Evolutionary conservation across 2,888 invertebrate genomes (phyloP), one percentile per base, ranked within the genome.

Genomic region (Sepioteuthis lessoniana): DNA sequence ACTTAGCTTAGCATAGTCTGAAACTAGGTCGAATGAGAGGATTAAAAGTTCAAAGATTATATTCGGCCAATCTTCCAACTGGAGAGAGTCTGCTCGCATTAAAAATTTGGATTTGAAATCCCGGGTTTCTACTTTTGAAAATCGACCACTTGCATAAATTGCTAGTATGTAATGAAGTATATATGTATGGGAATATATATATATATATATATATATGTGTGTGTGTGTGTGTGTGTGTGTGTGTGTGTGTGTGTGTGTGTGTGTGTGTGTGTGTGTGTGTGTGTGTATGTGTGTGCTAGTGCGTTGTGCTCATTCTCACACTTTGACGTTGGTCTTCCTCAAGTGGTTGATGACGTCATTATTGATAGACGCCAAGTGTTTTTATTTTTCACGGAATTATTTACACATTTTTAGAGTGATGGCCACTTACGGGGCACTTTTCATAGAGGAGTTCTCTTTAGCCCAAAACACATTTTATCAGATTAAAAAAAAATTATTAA

Each of bases 261-360:
- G 13, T 92, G 46, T 92, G 46, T 92, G 46, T 92, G 46, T 42
- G 10, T 92, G 46, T 46, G 28, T 92, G 46, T 92, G 31, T 46
- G 46, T 92, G 31, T 94, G 42, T 94, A 42, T 76, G 31, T 94
- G 60, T 91, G 37, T 94, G 37, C 55, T 21, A 90, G 46, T 90
- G 37, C n/a, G 8, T 31, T 31, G 8, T 19, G 31, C 8, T 31
- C 21, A 25, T 76, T 76, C 76, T n/a, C 31, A n/a, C 76, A 76
- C 5, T 31, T 31, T 76, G 76, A 31, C n/a, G 7, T 8, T 13
- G 31, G 76, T 76, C 76, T 76, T 76, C 10, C 10, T n/a, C n/a
- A 76, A 76, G n/a, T 76, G n/a, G 31, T 31, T 76, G 76, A n/a
- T 76, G 76, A 76, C 76, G 76, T 76, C 76, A 76, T 76, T 10